These are phyloP conservation scores for Darevskia mixta DNA, from an alignment of 2,797 vertebrate genomes.

Conservation along the genomic window DNA sequence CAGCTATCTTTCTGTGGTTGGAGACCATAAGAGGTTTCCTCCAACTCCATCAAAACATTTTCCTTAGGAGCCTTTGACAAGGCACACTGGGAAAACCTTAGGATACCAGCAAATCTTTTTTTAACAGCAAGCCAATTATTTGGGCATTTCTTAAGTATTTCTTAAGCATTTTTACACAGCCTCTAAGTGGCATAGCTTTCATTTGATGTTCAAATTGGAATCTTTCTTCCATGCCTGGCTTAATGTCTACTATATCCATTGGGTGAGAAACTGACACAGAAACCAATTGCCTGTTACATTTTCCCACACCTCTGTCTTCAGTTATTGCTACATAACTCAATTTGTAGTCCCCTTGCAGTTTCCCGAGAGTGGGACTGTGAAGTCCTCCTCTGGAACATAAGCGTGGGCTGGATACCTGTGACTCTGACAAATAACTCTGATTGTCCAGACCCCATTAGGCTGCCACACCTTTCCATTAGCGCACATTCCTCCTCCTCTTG, in stretches of 20 bases:
- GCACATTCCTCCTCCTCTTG: constrained; percentile 21
- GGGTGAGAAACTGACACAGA: constrained; percentile 21
- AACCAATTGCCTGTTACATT: constrained; percentile 23
- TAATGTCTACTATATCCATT: constrained; percentile 38
- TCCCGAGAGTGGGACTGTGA: constrained; percentile 29
- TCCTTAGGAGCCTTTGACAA: neutral
- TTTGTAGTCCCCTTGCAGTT: constrained; percentile 38
- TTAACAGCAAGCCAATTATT: constrained; percentile 12
- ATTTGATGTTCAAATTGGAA: constrained; percentile 50
- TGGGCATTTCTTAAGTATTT: constrained; percentile 1
- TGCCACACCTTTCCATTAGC: constrained; percentile 37
- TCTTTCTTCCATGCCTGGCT: constrained; percentile 35
- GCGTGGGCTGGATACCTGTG: constrained; percentile 32
- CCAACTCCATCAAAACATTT: neutral
- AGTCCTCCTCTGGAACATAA: constrained; percentile 19
- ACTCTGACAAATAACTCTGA: constrained; percentile 20
- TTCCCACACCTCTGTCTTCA: neutral
- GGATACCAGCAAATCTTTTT: neutral
- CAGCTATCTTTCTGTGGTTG: neutral
- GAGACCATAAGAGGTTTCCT: neutral
- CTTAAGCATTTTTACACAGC: constrained; percentile 31
- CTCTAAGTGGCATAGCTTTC: constrained; percentile 36
- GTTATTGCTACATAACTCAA: constrained; percentile 24
- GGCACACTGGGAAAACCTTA: neutral
- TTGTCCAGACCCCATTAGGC: neutral